Evolutionary conservation across 2,888 invertebrate genomes (phyloP), one percentile per base, ranked within the genome.

Genomic region (Portevinia maculata): DNA sequence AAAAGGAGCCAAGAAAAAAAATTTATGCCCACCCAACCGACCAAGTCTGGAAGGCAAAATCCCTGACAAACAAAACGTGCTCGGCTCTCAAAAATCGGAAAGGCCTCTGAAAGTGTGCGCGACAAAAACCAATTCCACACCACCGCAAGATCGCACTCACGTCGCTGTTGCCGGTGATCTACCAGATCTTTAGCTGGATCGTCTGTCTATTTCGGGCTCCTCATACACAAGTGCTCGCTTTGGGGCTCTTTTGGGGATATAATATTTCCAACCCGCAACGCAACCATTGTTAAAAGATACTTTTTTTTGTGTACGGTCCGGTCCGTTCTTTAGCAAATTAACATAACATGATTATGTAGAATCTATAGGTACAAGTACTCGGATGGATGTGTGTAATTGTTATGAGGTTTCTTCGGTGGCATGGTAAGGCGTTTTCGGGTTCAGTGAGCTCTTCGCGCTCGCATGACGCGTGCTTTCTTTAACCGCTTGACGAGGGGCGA

Each of bases 341-440:
- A 71, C 83, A 83, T 78, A 76, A 78, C 71, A 73, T 62, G 76
- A 71, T 73, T 78, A 83, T 78, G 83, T 71, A 83, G 76, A 24
- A 24, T 24, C 24, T 24, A 24, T 24, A 24, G 24, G 24, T 24
- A 81, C 17, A 19, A 8, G 17, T 46, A 41, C 39, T 15, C 4
- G 39, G 13, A 30, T 71, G 71, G 70, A 76, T 71, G 83, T 78
- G 83, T 78, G 83, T 83, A 83, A 83, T 83, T 83, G 83, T 83
- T 78, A 78, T 73, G 76, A 76, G 73, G 73, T 78, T 73, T 78
- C 62, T 28, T 41, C 37, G 55, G 55, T 34, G 69, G 67, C 60
- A 44, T 48, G 60, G 67, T 55, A 60, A 24, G 60, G 52, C 39
- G 41, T 46, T 52, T 48, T 34, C 39, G 76, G 32, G 78, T 83